These are phyloP conservation scores for Drosophila carrolli DNA, from an alignment of 1,140 invertebrate genomes.

Conservation along the genomic window DNA sequence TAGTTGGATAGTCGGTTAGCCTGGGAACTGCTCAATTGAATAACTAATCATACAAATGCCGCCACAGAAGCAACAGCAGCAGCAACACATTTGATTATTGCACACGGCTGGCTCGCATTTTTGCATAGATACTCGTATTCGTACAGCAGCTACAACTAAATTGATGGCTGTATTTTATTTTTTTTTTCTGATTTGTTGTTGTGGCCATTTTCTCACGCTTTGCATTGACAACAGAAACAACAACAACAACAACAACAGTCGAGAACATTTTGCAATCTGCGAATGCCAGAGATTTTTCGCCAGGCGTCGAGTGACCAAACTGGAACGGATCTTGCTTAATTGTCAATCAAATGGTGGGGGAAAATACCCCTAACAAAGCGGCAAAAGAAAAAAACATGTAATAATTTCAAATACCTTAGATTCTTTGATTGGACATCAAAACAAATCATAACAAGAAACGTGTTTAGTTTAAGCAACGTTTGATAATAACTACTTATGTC, in stretches of 20 bases:
- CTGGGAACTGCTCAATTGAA: slow-evolving; percentile 51
- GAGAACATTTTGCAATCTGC: slow-evolving; percentile 46
- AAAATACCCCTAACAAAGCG: not conserved
- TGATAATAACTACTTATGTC: too few relatives aligned
- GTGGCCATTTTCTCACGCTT: slow-evolving; percentile 56
- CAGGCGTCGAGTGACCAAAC: slow-evolving; percentile 49
- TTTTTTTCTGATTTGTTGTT: slow-evolving; percentile 15
- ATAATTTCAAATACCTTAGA: not conserved
- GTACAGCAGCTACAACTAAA: slow-evolving; percentile 33
- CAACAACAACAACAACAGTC: slow-evolving; percentile 14
- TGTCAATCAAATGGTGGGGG: slow-evolving; percentile 44
- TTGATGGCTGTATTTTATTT: slow-evolving; percentile 37
- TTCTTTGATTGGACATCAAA: not conserved
- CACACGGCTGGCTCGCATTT: slow-evolving; percentile 48
- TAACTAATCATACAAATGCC: slow-evolving; percentile 41
- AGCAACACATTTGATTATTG: slow-evolving; percentile 50
- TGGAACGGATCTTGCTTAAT: slow-evolving; percentile 76
- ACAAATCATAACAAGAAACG: not conserved
- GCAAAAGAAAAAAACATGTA: not conserved
- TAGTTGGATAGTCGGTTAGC: slow-evolving; percentile 14
- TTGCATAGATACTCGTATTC: slow-evolving; percentile 29
- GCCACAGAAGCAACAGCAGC: slow-evolving; percentile 1
- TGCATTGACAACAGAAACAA: slow-evolving; percentile 54
- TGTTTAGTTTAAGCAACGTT: too few relatives aligned
- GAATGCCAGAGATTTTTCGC: slow-evolving; percentile 47